Evolutionary conservation across 2,113 vertebrate species (phyloP).

Genomic region (Micromys minutus): DNA sequence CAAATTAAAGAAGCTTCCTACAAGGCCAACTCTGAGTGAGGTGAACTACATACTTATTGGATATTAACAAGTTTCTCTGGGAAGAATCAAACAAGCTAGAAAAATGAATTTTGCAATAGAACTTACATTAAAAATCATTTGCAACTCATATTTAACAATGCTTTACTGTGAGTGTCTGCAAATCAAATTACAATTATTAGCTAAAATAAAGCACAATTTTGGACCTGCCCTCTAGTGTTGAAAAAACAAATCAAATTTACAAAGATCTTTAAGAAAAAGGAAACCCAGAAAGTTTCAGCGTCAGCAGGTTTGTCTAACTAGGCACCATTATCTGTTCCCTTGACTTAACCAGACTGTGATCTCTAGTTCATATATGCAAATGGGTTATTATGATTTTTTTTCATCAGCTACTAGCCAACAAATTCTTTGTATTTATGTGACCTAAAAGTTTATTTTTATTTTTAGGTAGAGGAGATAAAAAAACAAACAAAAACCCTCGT

Average conservation of each 20-base stretch:
- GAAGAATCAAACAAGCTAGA: conserved; percentile 60
- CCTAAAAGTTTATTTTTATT: conserved; percentile 50
- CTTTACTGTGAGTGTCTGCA: conserved; percentile 75
- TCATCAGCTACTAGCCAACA: conserved; percentile 12
- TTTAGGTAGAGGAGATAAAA: conserved; percentile 33
- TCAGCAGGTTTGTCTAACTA: conserved; percentile 64
- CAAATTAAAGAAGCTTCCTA: conserved; percentile 69
- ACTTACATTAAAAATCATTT: conserved; percentile 24
- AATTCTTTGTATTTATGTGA: conserved; percentile 61
- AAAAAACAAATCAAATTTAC: conserved; percentile 85
- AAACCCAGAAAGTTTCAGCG: conserved; percentile 53
- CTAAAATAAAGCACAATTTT: conserved; percentile 83
- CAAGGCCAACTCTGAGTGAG: conserved; percentile 65
- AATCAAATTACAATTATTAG: conserved; percentile 82
- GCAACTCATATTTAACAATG: conserved; percentile 64
- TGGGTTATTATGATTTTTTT: conserved; percentile 8
- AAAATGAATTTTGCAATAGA: conserved; percentile 57
- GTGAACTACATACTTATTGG: conserved; percentile 25
- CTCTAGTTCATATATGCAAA: conserved; percentile 50
- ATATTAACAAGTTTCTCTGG: conserved; percentile 33
- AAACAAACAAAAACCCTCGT: not conserved
- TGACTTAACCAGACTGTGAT: not conserved
- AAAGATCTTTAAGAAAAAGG: conserved; percentile 40
- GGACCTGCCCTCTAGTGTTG: conserved; percentile 92
- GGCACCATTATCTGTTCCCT: not conserved